Evolutionary conservation across 2,113 vertebrate species (phyloP).

Genomic region (Hydrochoerus hydrochaeris): DNA sequence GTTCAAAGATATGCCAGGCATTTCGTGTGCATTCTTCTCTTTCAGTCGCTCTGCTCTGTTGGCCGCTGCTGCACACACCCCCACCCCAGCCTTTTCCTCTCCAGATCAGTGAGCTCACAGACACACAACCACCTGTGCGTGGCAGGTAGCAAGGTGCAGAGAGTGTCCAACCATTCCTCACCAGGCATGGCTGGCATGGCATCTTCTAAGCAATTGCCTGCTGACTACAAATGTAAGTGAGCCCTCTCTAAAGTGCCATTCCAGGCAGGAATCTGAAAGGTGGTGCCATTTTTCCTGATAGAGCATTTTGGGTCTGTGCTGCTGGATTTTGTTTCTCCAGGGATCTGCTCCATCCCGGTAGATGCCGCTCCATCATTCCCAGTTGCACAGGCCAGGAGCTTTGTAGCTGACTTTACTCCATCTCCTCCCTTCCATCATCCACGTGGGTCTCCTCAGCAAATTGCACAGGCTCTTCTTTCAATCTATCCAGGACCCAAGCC

Average conservation of each 20-base stretch:
- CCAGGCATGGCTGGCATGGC: not conserved
- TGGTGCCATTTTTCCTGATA: accelerated
- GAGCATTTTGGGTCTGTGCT: not conserved
- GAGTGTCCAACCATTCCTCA: not conserved
- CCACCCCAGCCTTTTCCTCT: not conserved
- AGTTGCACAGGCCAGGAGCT: not conserved
- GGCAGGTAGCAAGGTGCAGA: not conserved
- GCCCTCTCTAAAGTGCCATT: not conserved
- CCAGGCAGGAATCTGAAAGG: not conserved
- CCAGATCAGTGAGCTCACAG: not conserved
- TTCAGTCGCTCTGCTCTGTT: not conserved
- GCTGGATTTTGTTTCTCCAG: not conserved
- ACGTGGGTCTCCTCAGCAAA: not conserved
- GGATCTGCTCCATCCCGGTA: not conserved
- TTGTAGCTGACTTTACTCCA: not conserved
- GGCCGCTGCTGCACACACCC: no score
- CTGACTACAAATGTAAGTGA: not conserved
- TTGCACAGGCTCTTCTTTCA: not conserved
- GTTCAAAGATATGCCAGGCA: not conserved
- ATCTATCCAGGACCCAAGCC: not conserved
- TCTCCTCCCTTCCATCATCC: not conserved
- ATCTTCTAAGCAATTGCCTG: not conserved
- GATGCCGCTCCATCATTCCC: not conserved
- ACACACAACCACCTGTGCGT: accelerated
- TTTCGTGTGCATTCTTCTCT: not conserved